Conservation (phyloP, 2,797 vertebrate species). For the Acipenser oxyrinchus region DNA sequence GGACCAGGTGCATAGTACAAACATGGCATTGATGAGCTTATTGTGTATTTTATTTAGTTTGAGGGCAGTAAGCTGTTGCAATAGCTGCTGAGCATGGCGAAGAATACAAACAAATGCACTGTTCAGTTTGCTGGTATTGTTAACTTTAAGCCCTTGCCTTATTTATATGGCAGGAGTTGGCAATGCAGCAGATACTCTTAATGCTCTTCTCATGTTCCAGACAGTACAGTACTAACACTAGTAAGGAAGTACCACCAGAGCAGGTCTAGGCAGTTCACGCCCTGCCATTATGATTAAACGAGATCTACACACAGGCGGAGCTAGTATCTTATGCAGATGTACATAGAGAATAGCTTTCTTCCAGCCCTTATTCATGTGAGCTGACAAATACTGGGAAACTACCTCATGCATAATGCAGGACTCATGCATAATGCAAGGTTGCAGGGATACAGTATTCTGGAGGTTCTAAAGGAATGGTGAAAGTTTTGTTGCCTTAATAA, state of each 20-base stretch:
- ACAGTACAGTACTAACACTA: slow-evolving; percentile 30
- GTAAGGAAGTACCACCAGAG: slow-evolving; percentile 32
- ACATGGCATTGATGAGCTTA: too few relatives aligned
- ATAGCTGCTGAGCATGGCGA: slow-evolving; percentile 27
- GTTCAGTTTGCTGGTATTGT: slow-evolving; percentile 29
- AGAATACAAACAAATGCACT: slow-evolving; percentile 43
- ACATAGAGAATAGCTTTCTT: too few relatives aligned
- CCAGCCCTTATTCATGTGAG: too few relatives aligned
- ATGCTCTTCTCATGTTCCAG: slow-evolving; percentile 29
- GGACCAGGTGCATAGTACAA: too few relatives aligned
- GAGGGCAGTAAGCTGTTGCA: not conserved
- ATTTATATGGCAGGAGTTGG: slow-evolving; percentile 30
- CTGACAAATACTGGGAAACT: too few relatives aligned
- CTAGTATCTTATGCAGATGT: slow-evolving; percentile 22
- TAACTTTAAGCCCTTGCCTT: slow-evolving; percentile 26
- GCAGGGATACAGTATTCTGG: slow-evolving; percentile 20
- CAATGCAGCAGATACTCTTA: slow-evolving; percentile 25
- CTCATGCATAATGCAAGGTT: slow-evolving; percentile 39
- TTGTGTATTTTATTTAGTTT: too few relatives aligned
- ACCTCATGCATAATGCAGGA: too few relatives aligned
- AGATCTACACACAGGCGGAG: slow-evolving; percentile 23
- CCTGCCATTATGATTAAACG: slow-evolving; percentile 11
- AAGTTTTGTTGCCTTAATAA: not conserved
- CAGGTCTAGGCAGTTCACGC: slow-evolving; percentile 29
- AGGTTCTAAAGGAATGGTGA: slow-evolving; percentile 24